These are phyloP conservation scores for Eospalax fontanierii DNA, from an alignment of 2,797 vertebrate species.

Conservation along the genomic window DNA sequence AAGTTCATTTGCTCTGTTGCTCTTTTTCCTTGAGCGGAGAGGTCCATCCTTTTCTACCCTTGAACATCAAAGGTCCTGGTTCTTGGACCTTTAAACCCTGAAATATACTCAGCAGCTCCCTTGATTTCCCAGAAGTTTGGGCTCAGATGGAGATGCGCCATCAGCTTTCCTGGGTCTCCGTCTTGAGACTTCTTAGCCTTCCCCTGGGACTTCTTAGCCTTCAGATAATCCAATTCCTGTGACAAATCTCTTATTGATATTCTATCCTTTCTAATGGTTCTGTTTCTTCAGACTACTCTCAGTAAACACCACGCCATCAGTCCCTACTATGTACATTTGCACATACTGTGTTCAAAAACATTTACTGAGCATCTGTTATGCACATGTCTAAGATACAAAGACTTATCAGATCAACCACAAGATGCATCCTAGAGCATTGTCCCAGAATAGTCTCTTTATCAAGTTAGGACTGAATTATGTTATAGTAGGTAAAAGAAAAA, in stretches of 20 bases:
- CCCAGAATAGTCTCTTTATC: constrained; percentile 1
- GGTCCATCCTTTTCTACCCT: neutral
- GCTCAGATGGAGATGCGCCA: neutral
- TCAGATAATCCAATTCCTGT: neutral
- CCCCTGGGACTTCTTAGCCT: neutral
- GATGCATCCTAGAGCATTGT: neutral
- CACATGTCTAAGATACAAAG: neutral
- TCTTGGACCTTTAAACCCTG: neutral
- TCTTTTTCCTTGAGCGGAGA: neutral
- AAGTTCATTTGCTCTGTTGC: neutral
- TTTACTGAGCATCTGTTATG: neutral
- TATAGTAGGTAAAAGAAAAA: constrained; percentile 15
- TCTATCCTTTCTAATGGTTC: neutral
- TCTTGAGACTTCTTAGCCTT: too few relatives aligned
- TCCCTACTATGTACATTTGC: neutral
- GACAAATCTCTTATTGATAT: neutral
- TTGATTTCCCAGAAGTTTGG: neutral
- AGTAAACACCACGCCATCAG: neutral
- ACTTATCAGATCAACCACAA: neutral
- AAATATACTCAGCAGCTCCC: neutral
- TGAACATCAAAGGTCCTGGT: neutral
- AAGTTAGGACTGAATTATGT: neutral
- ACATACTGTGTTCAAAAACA: constrained; percentile 13
- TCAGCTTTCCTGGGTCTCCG: neutral
- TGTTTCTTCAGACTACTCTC: neutral